Evolutionary conservation across 2,888 invertebrate genomes (phyloP).

Genomic region (Phaonia tiefii): DNA sequence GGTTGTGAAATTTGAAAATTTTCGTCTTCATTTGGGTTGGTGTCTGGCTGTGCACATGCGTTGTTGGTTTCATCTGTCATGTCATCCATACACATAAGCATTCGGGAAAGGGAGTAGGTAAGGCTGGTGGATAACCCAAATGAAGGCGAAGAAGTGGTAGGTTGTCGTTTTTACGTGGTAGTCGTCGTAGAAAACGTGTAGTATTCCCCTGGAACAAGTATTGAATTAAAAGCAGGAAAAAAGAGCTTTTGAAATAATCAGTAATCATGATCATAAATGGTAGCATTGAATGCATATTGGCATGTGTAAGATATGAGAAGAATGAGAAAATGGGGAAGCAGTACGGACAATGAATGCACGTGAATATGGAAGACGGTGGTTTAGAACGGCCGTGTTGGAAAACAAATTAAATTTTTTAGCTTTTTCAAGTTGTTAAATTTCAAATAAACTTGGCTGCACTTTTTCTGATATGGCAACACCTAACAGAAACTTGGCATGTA

Average conservation of each 20-base stretch:
- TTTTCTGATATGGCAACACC: too few species aligned
- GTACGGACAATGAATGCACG: conserved; percentile 44
- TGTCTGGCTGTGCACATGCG: conserved; percentile 74
- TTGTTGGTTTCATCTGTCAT: conserved; percentile 78
- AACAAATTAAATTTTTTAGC: too few species aligned
- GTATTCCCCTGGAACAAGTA: conserved; percentile 10
- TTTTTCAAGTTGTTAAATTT: too few species aligned
- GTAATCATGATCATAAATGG: conserved; percentile 78
- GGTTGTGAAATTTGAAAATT: conserved; percentile 36
- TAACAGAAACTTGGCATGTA: too few species aligned
- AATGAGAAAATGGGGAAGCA: not conserved
- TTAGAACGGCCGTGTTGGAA: too few species aligned
- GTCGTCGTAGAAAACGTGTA: not conserved
- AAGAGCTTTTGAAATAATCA: conserved; percentile 70
- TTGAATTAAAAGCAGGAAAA: conserved; percentile 34
- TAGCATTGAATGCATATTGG: conserved; percentile 78
- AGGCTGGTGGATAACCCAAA: not conserved
- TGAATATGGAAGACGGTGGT: conserved; percentile 43
- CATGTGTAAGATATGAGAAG: conserved; percentile 67
- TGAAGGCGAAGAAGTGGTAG: conserved; percentile 13
- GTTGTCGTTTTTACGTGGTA: conserved; percentile 11
- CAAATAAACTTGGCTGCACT: too few species aligned
- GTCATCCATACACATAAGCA: conserved; percentile 71
- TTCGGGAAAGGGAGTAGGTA: conserved; percentile 44
- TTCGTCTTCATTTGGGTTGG: conserved; percentile 28